Evolutionary conservation across 2,888 invertebrate genomes (phyloP).

Genomic region (Mesoligia furuncula): DNA sequence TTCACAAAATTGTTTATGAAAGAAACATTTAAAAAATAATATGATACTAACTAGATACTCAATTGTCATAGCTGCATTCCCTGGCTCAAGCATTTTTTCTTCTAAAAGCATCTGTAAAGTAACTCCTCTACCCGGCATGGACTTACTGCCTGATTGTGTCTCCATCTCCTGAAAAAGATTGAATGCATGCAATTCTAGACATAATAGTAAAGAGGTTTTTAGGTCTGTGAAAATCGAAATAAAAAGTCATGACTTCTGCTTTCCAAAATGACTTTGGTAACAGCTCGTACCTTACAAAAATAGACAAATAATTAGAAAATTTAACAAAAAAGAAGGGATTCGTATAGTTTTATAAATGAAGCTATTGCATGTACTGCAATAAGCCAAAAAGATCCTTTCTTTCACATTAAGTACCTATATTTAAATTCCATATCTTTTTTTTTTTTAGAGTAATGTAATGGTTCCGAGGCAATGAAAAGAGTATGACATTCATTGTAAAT

Average conservation of each 20-base stretch:
- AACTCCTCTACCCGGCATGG: conserved; percentile 92
- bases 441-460: neutral
- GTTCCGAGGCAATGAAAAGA: neutral
- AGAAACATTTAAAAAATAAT: neutral
- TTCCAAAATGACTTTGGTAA: neutral
- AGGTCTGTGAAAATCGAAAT: neutral
- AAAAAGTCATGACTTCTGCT: neutral
- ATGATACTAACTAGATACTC: conserved; percentile 94
- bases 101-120: conserved; percentile 96
- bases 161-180: conserved; percentile 82
- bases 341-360: neutral
- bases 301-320: neutral
- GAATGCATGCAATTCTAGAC: neutral
- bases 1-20: neutral
- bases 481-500: neutral
- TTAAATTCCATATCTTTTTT: neutral
- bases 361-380: neutral
- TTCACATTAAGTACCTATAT: neutral
- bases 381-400: neutral
- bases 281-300: neutral
- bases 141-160: conserved; percentile 85
- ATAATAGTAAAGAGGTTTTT: neutral
- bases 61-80: conserved; percentile 95
- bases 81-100: conserved; percentile 96
- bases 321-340: neutral